Evolutionary conservation across 2,888 invertebrate species (phyloP).

Genomic region (Eristalinus sepulchralis): DNA sequence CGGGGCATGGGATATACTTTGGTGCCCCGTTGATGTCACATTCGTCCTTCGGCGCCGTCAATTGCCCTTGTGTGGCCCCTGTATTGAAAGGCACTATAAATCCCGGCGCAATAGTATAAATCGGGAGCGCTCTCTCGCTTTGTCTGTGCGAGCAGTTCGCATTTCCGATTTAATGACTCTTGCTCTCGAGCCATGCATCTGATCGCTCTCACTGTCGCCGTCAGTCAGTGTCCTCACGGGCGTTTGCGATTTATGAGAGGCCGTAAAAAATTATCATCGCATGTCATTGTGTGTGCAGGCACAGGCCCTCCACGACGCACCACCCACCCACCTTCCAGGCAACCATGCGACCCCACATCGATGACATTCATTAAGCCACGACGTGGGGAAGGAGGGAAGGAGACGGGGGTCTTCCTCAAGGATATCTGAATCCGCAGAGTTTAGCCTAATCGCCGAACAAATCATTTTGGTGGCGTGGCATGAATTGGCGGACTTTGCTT

Average conservation of each 20-base stretch:
- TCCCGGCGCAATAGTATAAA: slow-evolving; percentile 25
- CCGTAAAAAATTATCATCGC: slow-evolving; percentile 58
- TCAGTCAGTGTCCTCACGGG: not conserved
- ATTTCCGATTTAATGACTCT: slow-evolving; percentile 38
- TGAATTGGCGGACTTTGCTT: slow-evolving; percentile 49
- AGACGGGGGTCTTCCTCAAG: slow-evolving; percentile 5
- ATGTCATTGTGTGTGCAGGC: slow-evolving; percentile 39
- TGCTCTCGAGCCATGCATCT: not conserved
- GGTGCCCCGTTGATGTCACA: not conserved
- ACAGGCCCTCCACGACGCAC: not conserved
- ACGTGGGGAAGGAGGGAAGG: not conserved
- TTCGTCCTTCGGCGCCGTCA: not conserved
- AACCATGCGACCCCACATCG: not conserved
- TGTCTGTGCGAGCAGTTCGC: slow-evolving; percentile 27
- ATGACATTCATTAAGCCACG: slow-evolving; percentile 36
- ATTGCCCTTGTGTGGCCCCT: slow-evolving; percentile 7
- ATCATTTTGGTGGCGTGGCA: slow-evolving; percentile 63
- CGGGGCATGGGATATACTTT: not conserved
- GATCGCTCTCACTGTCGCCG: not conserved
- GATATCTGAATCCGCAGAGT: slow-evolving; percentile 43
- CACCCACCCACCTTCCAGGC: not conserved
- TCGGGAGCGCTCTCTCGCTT: slow-evolving; percentile 14
- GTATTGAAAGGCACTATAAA: slow-evolving; percentile 48
- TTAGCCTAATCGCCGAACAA: slow-evolving; percentile 64
- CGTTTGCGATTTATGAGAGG: slow-evolving; percentile 34